Conservation (phyloP, 1,140 invertebrate genomes). For the Saccostrea cuccullata region DNA sequence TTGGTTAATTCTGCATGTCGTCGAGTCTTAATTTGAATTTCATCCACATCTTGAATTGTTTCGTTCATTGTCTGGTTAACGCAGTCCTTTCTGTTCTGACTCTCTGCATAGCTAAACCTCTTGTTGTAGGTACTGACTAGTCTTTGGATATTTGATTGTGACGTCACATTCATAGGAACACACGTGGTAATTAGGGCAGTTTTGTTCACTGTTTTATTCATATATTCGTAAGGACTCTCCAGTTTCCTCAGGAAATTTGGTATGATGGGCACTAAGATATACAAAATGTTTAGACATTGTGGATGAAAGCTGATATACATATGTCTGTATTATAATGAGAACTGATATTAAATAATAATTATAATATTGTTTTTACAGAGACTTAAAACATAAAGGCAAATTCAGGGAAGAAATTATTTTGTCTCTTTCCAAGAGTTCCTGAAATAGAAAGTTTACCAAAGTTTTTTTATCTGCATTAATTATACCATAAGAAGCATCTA, state of each 20-base stretch:
- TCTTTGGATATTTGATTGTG: not conserved
- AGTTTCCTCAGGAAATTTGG: slow-evolving; percentile 88
- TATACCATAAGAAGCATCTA: too few species aligned
- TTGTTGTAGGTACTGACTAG: slow-evolving; percentile 1
- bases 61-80: not conserved
- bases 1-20: slow-evolving; percentile 83
- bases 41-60: slow-evolving; percentile 2
- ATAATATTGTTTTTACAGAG: too few species aligned
- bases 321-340: too few species aligned
- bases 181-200: not conserved
- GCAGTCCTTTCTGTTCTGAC: not conserved
- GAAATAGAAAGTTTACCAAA: too few species aligned
- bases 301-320: too few species aligned
- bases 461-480: too few species aligned
- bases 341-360: too few species aligned
- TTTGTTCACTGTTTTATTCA: slow-evolving; percentile 50
- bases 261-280: slow-evolving; percentile 39
- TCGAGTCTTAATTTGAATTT: slow-evolving; percentile 6
- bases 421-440: too few species aligned
- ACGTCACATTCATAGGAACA: not conserved
- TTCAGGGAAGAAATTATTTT: too few species aligned
- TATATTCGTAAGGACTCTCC: slow-evolving; percentile 77
- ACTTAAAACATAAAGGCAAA: too few species aligned
- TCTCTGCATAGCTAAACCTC: not conserved
- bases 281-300: not conserved